Evolutionary conservation across 2,888 invertebrate species (phyloP), one percentile per base, ranked within the genome.

Genomic region (Agapetus fuscipes): DNA sequence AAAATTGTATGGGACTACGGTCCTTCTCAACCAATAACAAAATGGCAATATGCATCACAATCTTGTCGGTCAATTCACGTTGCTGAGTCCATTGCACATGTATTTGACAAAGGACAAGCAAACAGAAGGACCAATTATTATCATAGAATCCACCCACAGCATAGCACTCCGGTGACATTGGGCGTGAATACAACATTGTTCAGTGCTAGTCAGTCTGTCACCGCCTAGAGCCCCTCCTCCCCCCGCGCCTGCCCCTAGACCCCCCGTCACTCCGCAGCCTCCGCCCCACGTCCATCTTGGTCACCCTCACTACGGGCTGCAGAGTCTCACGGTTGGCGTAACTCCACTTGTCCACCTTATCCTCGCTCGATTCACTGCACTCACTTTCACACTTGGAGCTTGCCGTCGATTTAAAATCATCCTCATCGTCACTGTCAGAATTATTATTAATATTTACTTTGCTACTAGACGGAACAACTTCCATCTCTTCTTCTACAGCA

Each of bases 251-350:
- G n/a, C n/a, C n/a, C n/a, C n/a, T n/a, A n/a, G n/a, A n/a, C n/a
- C n/a, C n/a, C n/a, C n/a, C n/a, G n/a, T n/a, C n/a, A n/a, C 33
- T 33, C 7, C 20, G 33, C 17, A 24, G 20, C 20, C 24, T 17
- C 33, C 33, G 24, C 9, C 42, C 27, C 37, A 20, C 33, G 13
- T 78, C 77, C 50, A 80, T 72, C 48, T 80, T 74, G 54, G 77
- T 74, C 49, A 80, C 78, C 9, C 77, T 66, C 50, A 81, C 80
- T 43, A 76, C 74, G 0, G 80, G 80, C 56, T 80, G 78, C 54
- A 76, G 65, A 4, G 54, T 73, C 72, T 14, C 9, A 9, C 20
- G 20, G n/a, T n/a, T 9, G 20, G 5, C 20, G 20, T 9, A 4
- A 9, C 20, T 9, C 20, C 4, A 9, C 20, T 4, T 4, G 20